Evolutionary conservation across 2,888 invertebrate genomes (phyloP), one percentile per base, ranked within the genome.

Genomic region (Mesoligia furuncula): DNA sequence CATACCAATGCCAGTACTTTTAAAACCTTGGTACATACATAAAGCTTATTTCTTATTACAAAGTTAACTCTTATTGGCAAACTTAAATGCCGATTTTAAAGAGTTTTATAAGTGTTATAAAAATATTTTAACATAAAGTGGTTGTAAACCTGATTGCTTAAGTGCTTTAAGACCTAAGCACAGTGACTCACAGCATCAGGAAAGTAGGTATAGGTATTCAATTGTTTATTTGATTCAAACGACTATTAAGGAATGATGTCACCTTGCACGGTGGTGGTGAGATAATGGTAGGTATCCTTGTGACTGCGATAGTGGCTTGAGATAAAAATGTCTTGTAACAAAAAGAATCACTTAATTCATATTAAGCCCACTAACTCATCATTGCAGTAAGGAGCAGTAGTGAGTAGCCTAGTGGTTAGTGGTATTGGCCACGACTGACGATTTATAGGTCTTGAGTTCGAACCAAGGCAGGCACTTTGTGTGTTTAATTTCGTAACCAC

Each of bases 201-300:
- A 65, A 65, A 59, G 74, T 80, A 70, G 83, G 59, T 84, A 64
- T 57, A 65, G 57, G 17, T 27, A 83, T 64, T 65, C 65, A 69
- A 83, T 75, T 75, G 73, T 68, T 77, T 73, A 73, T 83, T 83
- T 71, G 64, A 81, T 61, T 77, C 54, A 64, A 71, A 72, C 54
- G 64, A 24, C 61, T 69, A 24, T 72, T 51, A 54, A 59, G 62
- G 51, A 20, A 73, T 84, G 86, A 84, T 73, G 79, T 84, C 84
- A 86, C 24, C 15, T 17, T 20, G 24, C 79, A 79, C n/a, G n/a
- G n/a, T 5, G n/a, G 42, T 17, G 27, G 8, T 65, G 78, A 74
- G 57, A 45, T 66, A 70, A 73, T 51, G 39, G 11, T 54, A 65
- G 69, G 57, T 77, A 74, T 65, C 15, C 17, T 70, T 57, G 36